phyloP scores from a whole-genome alignment of 2,113 vertebrate genomes.

The Cyrtonyx montezumae region DNA sequence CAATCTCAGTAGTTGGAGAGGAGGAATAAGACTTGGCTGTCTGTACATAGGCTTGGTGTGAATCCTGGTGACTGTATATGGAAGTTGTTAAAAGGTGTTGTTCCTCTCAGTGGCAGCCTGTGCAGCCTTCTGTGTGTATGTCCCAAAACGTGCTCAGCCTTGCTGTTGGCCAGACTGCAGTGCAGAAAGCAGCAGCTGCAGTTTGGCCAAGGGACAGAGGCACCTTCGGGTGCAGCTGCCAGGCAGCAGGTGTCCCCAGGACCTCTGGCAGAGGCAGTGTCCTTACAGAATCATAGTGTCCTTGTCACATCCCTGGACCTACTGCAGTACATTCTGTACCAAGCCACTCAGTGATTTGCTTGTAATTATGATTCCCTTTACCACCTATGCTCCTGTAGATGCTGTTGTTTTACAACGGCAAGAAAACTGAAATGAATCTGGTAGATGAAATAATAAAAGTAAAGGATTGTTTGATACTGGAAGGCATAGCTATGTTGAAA shows the following conservation, averaged over 20 bases:
- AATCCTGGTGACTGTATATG: background rate
- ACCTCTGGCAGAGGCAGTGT: background rate
- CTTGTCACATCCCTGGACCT: rapidly evolving
- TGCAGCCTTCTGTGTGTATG: too few relatives aligned
- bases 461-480: background rate
- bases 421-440: background rate
- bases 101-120: background rate
- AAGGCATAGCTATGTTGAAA: background rate
- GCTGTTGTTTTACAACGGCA: background rate
- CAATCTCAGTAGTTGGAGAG: background rate
- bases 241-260: rapidly evolving
- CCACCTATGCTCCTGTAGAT: background rate
- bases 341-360: background rate
- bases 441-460: background rate
- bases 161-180: rapidly evolving
- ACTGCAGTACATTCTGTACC: background rate
- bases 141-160: rapidly evolving
- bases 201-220: background rate
- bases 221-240: rapidly evolving
- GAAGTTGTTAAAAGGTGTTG: background rate
- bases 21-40: background rate
- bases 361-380: background rate
- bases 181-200: rapidly evolving
- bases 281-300: rapidly evolving
- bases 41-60: background rate